A percentile compares a stretch with the other conserved stretches of the same genome.
These are phyloP conservation scores for Cyprinodon brontotheroides DNA, from an alignment of 2,113 vertebrate species.

Conservation along the genomic window DNA sequence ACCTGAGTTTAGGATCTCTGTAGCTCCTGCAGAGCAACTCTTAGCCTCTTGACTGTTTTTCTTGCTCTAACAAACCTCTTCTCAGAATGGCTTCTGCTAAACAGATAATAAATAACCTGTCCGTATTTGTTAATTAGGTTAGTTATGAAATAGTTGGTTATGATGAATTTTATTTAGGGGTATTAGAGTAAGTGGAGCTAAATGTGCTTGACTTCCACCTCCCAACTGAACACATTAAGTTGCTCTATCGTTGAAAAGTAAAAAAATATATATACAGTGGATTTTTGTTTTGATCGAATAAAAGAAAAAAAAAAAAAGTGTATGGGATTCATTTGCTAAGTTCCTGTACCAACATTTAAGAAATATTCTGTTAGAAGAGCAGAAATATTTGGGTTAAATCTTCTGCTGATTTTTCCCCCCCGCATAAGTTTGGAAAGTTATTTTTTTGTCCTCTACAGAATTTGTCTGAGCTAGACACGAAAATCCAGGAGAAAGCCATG, in stretches of 20 bases:
- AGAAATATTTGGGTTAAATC: background rate
- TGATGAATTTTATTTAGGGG: no score
- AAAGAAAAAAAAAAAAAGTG: background rate
- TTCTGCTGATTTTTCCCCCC: background rate
- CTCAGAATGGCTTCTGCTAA: no score
- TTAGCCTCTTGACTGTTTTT: no score
- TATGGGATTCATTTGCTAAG: background rate
- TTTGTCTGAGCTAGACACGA: constrained; percentile 92
- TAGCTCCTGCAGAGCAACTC: no score
- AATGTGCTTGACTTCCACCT: background rate
- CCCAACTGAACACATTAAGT: no score
- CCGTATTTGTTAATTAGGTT: no score
- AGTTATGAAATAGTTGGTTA: no score
- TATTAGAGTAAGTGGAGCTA: no score
- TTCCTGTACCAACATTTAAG: background rate
- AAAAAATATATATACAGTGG: background rate
- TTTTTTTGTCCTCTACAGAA: constrained; percentile 77
- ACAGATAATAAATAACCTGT: no score
- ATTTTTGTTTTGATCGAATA: background rate
- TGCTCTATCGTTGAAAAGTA: no score
- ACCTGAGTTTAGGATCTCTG: no score
- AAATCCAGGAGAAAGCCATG: constrained; percentile 99
- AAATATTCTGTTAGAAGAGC: background rate
- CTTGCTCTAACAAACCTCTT: no score
- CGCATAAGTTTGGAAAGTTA: background rate